These are phyloP conservation scores for Pelmatolapia mariae DNA, from an alignment of 2,113 vertebrate species.

Conservation along the genomic window DNA sequence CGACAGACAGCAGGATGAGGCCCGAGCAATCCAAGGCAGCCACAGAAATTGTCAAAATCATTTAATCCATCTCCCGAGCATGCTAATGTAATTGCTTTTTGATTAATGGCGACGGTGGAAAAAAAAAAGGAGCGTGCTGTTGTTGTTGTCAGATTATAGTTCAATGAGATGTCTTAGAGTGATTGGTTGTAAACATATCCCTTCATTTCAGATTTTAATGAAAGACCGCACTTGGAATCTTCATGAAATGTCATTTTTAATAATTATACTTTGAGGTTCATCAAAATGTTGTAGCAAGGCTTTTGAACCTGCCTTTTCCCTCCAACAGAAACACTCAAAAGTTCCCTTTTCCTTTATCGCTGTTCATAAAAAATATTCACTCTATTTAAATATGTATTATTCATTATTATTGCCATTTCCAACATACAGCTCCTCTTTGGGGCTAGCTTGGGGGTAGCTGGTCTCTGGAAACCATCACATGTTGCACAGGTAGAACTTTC, in stretches of 20 bases:
- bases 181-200: slow-evolving; percentile 50
- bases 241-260: slow-evolving; percentile 33
- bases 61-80: slow-evolving; percentile 56
- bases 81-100: slow-evolving; percentile 65
- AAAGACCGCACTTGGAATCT: slow-evolving; percentile 21
- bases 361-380: background rate
- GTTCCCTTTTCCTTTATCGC: background rate
- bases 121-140: background rate
- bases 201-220: slow-evolving; percentile 31
- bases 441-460: background rate
- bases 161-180: slow-evolving; percentile 35
- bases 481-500: background rate
- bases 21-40: background rate
- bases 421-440: background rate
- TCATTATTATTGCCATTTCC: background rate
- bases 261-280: slow-evolving; percentile 19
- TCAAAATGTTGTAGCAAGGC: background rate
- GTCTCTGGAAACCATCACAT: background rate
- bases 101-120: slow-evolving; percentile 46
- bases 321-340: background rate
- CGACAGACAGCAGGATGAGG: slow-evolving; percentile 8
- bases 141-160: slow-evolving; percentile 59
- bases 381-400: background rate
- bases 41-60: slow-evolving; percentile 58
- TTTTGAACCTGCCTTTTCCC: background rate